Conservation (phyloP, 2,888 invertebrate species). For the Acanthosepion lycidas region DNA sequence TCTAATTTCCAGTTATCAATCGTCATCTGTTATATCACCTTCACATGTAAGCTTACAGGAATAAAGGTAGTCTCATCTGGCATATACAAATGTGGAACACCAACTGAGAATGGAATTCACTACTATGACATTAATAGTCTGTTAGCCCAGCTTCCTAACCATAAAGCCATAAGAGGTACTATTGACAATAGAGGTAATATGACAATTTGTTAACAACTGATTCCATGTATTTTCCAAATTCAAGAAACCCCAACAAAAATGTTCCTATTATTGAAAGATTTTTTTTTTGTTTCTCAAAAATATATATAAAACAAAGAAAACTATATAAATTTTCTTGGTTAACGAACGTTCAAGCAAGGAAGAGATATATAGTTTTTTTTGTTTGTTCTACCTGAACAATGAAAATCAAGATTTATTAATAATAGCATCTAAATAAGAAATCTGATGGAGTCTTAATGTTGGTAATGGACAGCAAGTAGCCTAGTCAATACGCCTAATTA, state of each 20-base stretch:
- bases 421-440: conserved; percentile 13
- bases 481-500: background rate
- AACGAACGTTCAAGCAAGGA: background rate
- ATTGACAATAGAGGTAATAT: background rate
- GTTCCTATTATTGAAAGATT: background rate
- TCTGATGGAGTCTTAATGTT: background rate
- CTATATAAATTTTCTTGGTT: background rate
- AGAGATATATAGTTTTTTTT: background rate
- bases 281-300: background rate
- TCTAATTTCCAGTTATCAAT: no score
- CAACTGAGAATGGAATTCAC: no score
- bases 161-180: background rate
- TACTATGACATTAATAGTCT: no score
- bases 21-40: no score
- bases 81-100: no score
- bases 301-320: background rate
- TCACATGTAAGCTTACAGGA: no score
- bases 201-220: background rate
- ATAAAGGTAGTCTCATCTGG: no score
- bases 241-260: background rate
- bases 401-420: background rate
- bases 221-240: background rate
- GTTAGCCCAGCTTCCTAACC: no score
- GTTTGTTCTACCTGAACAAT: background rate
- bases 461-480: background rate